These are phyloP conservation scores for Hestina assimilis DNA, from an alignment of 1,140 invertebrate species.

Conservation along the genomic window DNA sequence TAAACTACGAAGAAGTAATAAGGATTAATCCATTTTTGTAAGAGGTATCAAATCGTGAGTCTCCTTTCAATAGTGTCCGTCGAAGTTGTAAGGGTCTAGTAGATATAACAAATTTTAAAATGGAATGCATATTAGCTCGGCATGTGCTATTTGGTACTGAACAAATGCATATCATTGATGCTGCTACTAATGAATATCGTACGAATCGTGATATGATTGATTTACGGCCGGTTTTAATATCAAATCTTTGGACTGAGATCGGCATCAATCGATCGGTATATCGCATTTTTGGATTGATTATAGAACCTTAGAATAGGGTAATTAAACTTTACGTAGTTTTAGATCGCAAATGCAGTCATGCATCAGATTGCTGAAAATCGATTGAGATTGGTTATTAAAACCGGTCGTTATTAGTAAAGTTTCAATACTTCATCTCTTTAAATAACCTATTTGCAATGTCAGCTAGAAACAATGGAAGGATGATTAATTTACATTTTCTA, in stretches of 20 bases:
- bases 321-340: too few relatives aligned
- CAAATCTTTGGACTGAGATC: too few relatives aligned
- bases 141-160: constrained; percentile 66
- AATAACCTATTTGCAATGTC: constrained; percentile 33
- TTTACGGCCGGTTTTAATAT: too few relatives aligned
- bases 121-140: constrained; percentile 55
- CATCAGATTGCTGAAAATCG: too few relatives aligned
- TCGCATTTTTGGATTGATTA: too few relatives aligned
- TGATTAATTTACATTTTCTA: constrained; percentile 66
- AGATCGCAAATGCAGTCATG: too few relatives aligned
- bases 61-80: constrained; percentile 38
- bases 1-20: constrained; percentile 69
- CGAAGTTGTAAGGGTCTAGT: constrained; percentile 43
- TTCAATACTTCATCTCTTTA: constrained; percentile 21
- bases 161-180: constrained; percentile 66
- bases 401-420: constrained; percentile 20
- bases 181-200: constrained; percentile 44
- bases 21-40: constrained; percentile 51
- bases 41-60: constrained; percentile 40
- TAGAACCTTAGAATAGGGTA: too few relatives aligned
- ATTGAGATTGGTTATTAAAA: too few relatives aligned
- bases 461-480: constrained; percentile 65
- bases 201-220: constrained; percentile 30
- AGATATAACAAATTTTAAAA: constrained; percentile 54
- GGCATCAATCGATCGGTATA: too few relatives aligned